Base-by-base conservation (phyloP, 2,797 vertebrate species). In the Odontamblyopus lacepedii region DNA sequence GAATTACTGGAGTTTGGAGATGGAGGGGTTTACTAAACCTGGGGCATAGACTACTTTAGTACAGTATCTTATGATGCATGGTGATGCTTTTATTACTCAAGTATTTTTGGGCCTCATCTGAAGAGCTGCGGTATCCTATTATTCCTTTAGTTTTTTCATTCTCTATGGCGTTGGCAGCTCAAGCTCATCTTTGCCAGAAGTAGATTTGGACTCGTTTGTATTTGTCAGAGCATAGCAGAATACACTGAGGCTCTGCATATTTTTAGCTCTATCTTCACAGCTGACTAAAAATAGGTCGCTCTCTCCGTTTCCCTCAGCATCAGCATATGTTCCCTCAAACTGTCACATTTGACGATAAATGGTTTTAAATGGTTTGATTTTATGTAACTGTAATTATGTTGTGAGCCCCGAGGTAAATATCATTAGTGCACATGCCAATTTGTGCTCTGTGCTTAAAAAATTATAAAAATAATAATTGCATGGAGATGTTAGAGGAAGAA, bases 201-300 rank as follows among this genome's bases (percentile, higher is more conserved):
- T 41, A 44, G 48, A 59, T 56, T n/a, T 9, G 29, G 62, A 26
- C 51, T 41, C 6, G 67, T 48, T 23, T 7, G n/a, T 13, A 53
- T 67, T 66, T 53, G 48, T 44, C 30, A 68, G 38, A 67, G 1
- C 8, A 44, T 63, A 66, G 32, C 62, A 65, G 48, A 63, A 63
- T 44, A n/a, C 62, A 13, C 32, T 44, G 35, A 44, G 62, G 62
- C 62, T 48, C 6, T 6, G n/a, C 72, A 81, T 88, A 87, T 91
- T 88, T 91, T 87, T 81, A 87, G 88, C 79, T 59, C 67, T 29
- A 67, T 83, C 86, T 88, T 84, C 75, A 87, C 87, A 85, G 84
- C 57, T 77, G 83, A 85, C 72, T 78, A 87, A 85, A 91, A 88
- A 85, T 86, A 86, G 85, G 87, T 85, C 83, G 87, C 69, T 84